Base-by-base conservation (phyloP, 2,797 vertebrate species). In the Sciaenops ocellatus region DNA sequence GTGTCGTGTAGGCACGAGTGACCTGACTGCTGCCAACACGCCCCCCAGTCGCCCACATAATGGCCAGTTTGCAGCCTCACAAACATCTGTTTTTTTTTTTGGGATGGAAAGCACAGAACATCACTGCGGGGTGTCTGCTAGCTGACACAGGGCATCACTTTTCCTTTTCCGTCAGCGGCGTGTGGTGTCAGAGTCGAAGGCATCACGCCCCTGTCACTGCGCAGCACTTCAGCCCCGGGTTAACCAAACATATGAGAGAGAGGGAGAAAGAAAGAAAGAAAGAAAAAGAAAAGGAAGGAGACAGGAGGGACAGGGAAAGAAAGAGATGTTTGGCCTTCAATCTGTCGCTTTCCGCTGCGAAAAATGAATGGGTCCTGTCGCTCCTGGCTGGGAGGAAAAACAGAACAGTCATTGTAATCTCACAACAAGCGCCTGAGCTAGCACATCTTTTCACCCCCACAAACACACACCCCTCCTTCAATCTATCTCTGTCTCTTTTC, bases 321-420 rank as follows among this genome's bases (percentile, higher is more conserved):
- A 74, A 87, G 79, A 86, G 88, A 90, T 79, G 85, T 86, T 87
- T 80, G 81, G 85, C 85, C 84, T 89, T 91, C 88, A 76, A 70
- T 86, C 72, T 89, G 86, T 87, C 71, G 59, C 63, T 68, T 74
- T 84, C 50, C 60, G 30, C 78, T 60, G 76, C 17, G 63, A 73
- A 79, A 85, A 85, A 90, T 77, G 76, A 87, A 90, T 59, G 50
- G 64, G 61, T 18, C n/a, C 78, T 71, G 84, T 87, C 65, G 74
- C 79, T 86, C 59, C 56, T 47, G 78, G 90, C 87, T 44, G 57
- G 28, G 73, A 80, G 61, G 71, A 74, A 70, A 83, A 92, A 92
- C 88, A 85, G 62, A 88, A 77, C 80, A 68, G 87, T 78, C 85
- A 65, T 84, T 89, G 85, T 87, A 83, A 85, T 87, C 79, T 84